These are phyloP conservation scores for Mugil cephalus DNA, from an alignment of 2,113 vertebrate species.

Conservation along the genomic window DNA sequence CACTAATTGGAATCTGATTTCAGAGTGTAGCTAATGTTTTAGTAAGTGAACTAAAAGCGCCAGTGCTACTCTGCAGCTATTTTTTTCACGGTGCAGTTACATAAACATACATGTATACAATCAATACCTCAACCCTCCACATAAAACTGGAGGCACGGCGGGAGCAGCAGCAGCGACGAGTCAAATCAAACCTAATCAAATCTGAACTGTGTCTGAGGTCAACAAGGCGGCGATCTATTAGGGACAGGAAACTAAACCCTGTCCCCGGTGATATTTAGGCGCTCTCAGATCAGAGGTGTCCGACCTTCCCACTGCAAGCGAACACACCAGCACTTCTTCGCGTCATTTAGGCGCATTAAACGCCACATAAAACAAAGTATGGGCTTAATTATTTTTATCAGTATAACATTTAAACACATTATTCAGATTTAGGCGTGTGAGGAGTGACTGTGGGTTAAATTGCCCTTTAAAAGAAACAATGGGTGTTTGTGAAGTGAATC, in stretches of 20 bases:
- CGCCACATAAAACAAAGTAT: no score
- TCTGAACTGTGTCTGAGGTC: background rate
- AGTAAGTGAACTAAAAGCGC: conserved; percentile 1
- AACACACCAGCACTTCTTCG: conserved; percentile 17
- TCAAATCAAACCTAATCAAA: conserved; percentile 25
- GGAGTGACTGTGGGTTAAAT: background rate
- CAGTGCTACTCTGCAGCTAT: conserved; percentile 15
- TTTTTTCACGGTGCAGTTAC: conserved; percentile 46
- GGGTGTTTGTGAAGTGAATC: background rate
- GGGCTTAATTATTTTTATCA: no score
- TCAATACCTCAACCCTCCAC: conserved; percentile 38
- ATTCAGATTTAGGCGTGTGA: background rate
- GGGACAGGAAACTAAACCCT: background rate
- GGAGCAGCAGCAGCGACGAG: background rate
- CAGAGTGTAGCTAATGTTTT: no score
- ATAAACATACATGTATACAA: conserved; percentile 55
- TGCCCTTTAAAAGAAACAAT: background rate
- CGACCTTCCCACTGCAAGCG: conserved; percentile 11
- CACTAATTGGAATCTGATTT: no score
- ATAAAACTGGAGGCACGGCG: conserved; percentile 3
- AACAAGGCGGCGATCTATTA: background rate
- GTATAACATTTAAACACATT: background rate
- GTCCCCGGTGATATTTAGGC: background rate
- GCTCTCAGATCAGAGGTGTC: background rate
- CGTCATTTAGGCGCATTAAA: no score